phyloP scores from a whole-genome alignment of 2,888 invertebrate genomes.

The Portevinia maculata region DNA sequence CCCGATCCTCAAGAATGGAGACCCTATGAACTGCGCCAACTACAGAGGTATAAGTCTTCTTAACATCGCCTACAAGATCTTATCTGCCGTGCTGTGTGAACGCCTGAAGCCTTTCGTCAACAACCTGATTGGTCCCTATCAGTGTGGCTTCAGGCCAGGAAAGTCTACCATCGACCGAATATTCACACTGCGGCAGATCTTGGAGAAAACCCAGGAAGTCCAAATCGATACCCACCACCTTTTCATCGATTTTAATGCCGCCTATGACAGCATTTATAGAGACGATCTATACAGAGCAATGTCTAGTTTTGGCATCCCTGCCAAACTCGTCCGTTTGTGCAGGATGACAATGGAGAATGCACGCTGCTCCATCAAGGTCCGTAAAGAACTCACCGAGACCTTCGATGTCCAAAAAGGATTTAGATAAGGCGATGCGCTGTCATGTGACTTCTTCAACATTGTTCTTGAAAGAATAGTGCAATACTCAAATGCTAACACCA shows the following conservation, averaged over 20 bases:
- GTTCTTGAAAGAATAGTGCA: constrained; percentile 5
- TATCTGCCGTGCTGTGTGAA: neutral
- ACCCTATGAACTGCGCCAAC: neutral
- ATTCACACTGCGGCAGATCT: constrained; percentile 5
- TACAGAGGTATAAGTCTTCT: constrained; percentile 5
- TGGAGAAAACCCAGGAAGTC: constrained; percentile 4
- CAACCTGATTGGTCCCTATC: neutral
- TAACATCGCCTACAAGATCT: constrained; percentile 4
- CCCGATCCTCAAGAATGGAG: neutral
- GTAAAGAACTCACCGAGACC: too few relatives aligned
- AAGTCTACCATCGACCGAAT: constrained; percentile 1
- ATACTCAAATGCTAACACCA: constrained; percentile 1
- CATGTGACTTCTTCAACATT: constrained; percentile 2
- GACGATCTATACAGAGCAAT: neutral
- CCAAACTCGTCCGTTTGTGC: constrained; percentile 2
- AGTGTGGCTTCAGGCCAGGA: neutral
- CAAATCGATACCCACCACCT: neutral
- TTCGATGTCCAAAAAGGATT: constrained; percentile 5
- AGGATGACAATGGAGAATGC: constrained; percentile 7
- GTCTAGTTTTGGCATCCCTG: constrained; percentile 4
- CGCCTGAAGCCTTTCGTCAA: constrained; percentile 2
- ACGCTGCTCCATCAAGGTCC: too few relatives aligned
- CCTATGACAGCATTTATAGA: neutral
- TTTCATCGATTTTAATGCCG: neutral
- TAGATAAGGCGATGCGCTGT: neutral